Conservation (phyloP, 2,888 invertebrate genomes). For the Marasmarcha lunaedactyla region DNA sequence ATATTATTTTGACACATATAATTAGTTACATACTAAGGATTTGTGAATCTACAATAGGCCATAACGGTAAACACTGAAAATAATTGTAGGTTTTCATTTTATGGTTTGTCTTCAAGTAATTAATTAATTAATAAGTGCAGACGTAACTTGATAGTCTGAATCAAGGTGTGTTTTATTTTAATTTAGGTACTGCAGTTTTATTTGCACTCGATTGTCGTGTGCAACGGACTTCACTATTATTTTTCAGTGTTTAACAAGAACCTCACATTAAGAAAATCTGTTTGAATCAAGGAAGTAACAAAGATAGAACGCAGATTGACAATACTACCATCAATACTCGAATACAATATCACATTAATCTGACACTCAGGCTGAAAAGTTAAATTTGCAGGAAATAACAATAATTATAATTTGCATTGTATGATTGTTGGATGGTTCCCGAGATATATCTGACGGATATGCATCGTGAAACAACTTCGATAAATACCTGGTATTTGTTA, state of each 20-base stretch:
- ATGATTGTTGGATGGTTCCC: no score
- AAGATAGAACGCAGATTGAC: not conserved
- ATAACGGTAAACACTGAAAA: not conserved
- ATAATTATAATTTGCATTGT: no score
- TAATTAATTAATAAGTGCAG: no score
- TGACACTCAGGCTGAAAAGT: constrained; percentile 18
- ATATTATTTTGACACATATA: constrained; percentile 61
- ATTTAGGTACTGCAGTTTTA: no score
- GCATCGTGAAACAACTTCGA: no score
- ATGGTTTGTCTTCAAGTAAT: no score
- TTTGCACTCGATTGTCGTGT: no score
- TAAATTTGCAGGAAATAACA: constrained; percentile 3
- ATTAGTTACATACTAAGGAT: constrained; percentile 49
- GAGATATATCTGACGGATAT: no score
- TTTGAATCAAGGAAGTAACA: constrained; percentile 37
- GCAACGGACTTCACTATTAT: not conserved
- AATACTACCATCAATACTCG: constrained; percentile 16
- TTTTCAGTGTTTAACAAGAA: constrained; percentile 29
- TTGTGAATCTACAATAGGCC: constrained; percentile 27
- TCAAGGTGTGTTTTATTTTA: no score
- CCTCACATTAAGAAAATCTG: constrained; percentile 9
- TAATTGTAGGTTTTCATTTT: not conserved
- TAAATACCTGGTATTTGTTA: constrained; percentile 10
- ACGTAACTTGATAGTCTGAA: no score
- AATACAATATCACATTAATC: constrained; percentile 39